These are phyloP conservation scores for Maniola jurtina DNA, from an alignment of 1,140 invertebrate genomes.

Conservation along the genomic window DNA sequence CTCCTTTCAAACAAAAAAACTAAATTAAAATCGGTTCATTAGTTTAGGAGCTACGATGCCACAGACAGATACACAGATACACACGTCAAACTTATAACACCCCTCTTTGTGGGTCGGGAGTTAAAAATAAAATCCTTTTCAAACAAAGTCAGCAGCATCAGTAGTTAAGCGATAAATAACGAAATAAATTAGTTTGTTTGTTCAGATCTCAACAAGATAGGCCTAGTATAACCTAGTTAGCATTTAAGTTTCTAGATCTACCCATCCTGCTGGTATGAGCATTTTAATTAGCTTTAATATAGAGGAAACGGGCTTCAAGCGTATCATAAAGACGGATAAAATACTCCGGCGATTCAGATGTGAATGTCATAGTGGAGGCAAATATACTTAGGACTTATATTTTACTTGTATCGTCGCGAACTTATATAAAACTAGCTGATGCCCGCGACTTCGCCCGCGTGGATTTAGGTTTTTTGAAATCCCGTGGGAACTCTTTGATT, in stretches of 20 bases:
- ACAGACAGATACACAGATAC: too few relatives aligned
- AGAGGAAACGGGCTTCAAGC: constrained; percentile 23
- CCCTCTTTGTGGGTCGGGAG: too few relatives aligned
- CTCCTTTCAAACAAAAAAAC: too few relatives aligned
- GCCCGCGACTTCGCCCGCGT: too few relatives aligned
- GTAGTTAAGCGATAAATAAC: constrained; percentile 42
- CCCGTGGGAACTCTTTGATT: too few relatives aligned
- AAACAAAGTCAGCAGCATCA: too few relatives aligned
- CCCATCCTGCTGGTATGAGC: constrained; percentile 14
- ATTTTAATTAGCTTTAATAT: constrained; percentile 37
- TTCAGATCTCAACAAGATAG: constrained; percentile 45
- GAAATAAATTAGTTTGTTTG: constrained; percentile 59
- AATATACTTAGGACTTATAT: neutral
- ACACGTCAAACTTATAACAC: too few relatives aligned
- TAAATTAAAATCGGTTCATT: too few relatives aligned
- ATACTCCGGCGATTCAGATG: constrained; percentile 22
- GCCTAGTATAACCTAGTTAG: constrained; percentile 53
- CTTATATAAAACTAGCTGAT: too few relatives aligned
- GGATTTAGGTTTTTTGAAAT: too few relatives aligned
- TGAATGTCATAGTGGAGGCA: constrained; percentile 6
- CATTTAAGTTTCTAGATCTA: constrained; percentile 32
- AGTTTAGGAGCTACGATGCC: too few relatives aligned
- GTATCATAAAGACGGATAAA: constrained; percentile 26
- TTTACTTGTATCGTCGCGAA: neutral
- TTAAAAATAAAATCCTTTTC: too few relatives aligned